Base-by-base conservation (phyloP, 2,888 invertebrate species). In the Villa cingulata region DNA sequence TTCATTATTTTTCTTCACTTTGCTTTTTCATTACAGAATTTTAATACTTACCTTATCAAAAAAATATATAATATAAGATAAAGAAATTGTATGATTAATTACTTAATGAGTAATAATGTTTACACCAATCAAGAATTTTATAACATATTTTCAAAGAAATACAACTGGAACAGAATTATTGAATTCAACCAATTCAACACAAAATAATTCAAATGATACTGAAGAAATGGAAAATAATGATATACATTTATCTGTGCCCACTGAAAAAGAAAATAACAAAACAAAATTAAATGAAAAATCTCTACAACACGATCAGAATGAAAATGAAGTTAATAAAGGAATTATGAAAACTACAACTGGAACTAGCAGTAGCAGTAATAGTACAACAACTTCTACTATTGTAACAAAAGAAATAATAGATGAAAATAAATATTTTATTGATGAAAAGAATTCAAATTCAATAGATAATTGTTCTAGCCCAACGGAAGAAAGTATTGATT, bases 91-190 rank as follows among this genome's bases (percentile, higher is more conserved):
- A n/a, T n/a, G n/a, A n/a, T n/a, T n/a, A n/a, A n/a, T n/a, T n/a
- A n/a, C n/a, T n/a, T n/a, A n/a, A n/a, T n/a, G n/a, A n/a, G n/a
- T n/a, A n/a, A 51, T 36, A 41, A 70, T 68, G 67, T 64, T 66
- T 55, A 63, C 59, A 55, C 66, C 70, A 44, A 63, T 68, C 48
- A 68, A 68, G 55, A 66, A 63, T 51, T 60, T 69, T 38, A 59
- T 69, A 48, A 66, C 63, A 43, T 67, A 65, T 52, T 64, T 69
- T 54, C 68, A 69, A 53, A 66, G 66, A 56, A 69, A 66, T 64
- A 65, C 66, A 23, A 67, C 57, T 56, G 55, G 59, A 42, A 59
- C 62, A 19, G 57, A 59, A 44, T 59, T 67, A 58, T 66, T 66
- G 54, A 64, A 66, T 46, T 58, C 57, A 53, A 55, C 47, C 53